Evolutionary conservation across 2,797 vertebrate species (phyloP), one percentile per base, ranked within the genome.

Genomic region (Acomys russatus): DNA sequence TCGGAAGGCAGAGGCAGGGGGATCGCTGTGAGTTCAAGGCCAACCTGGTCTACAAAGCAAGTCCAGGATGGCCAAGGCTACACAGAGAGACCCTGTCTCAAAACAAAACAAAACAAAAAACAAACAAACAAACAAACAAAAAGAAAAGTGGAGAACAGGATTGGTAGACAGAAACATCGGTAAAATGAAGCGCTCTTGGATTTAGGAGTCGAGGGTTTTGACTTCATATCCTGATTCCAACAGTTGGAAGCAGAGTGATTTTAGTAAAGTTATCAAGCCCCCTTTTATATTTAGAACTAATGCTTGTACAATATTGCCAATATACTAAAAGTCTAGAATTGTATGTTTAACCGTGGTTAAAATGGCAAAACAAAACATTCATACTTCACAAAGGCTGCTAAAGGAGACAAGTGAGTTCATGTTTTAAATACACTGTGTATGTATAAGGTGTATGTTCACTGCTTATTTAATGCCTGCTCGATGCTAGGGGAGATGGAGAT

Each of bases 401-500:
- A 80, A 66, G 56, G 90, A 78, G 92, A 87, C 87, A 94, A 70
- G 90, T 59, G 20, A 88, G 61, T 88, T 94, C 44, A 78, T 96
- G 56, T 73, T n/a, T 54, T 77, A 35, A 96, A 95, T 95, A 91
- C 74, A 68, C 15, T 68, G n/a, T 63, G 33, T 4, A 15, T 91
- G 80, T 78, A 49, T 84, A 80, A 94, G 90, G 80, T 94, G 66
- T 85, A 80, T 96, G 12, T 73, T 92, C 33, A 90, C 7, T 92
- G 51, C 94, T 96, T 89, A 92, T 68, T 92, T 88, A 85, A 64
- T 96, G 79, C 56, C 30, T 93, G 76, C 61, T 92, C 38, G 64
- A 68, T 95, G 66, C 66, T 90, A 74, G n/a, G 61, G 80, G 71
- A 94, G 93, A 95, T 95, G 49, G 95, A 91, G 90, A 91, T 90